phyloP scores from a whole-genome alignment of 2,113 vertebrate genomes.

The Balaeniceps rex region DNA sequence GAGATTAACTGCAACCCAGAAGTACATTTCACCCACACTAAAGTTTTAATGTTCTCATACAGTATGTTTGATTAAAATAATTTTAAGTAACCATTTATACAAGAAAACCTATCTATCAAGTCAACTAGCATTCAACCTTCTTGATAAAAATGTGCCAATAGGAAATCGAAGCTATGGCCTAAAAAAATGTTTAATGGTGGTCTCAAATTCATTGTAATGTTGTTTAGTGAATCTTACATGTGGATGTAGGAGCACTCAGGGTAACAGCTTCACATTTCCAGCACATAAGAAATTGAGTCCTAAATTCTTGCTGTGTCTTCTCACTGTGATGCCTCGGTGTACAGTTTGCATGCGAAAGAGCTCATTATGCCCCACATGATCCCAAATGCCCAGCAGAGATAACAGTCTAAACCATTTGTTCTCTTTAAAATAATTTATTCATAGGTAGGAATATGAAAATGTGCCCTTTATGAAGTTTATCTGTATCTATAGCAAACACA shows the following conservation, averaged over 20 bases:
- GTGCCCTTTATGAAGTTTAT: constrained; percentile 55
- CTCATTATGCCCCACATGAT: constrained; percentile 20
- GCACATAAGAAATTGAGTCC: neutral
- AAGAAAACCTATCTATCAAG: neutral
- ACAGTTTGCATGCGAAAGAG: constrained; percentile 29
- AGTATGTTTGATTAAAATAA: neutral
- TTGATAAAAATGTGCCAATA: neutral
- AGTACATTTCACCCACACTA: neutral
- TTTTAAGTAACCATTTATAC: neutral
- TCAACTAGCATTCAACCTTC: neutral
- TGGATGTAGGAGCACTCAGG: neutral
- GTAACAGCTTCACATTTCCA: neutral
- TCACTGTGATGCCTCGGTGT: neutral
- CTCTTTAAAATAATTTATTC: constrained; percentile 63
- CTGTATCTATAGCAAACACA: constrained; percentile 56
- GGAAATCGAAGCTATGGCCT: neutral
- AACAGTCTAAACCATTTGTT: constrained; percentile 52
- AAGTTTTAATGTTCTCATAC: neutral
- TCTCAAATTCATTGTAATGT: neutral
- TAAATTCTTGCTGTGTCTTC: neutral
- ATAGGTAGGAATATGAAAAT: constrained; percentile 60
- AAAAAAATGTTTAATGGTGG: neutral
- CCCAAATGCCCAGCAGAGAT: constrained; percentile 40
- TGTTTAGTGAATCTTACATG: neutral
- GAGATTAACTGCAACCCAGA: neutral